Conservation (phyloP, 2,797 vertebrate species). For the Sebastes vulpes region DNA sequence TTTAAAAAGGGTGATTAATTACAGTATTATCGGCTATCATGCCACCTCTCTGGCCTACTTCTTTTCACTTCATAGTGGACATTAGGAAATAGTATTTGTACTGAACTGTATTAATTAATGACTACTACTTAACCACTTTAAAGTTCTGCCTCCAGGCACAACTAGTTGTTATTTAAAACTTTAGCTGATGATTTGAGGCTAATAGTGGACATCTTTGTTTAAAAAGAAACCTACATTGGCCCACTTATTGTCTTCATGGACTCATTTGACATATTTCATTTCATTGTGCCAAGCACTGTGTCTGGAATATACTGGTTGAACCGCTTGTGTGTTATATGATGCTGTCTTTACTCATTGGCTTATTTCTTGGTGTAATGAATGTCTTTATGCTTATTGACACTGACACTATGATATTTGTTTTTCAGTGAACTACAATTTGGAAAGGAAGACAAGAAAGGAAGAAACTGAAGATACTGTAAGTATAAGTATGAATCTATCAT, state of each 20-base stretch:
- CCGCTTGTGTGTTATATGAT: background rate
- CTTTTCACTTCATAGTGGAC: constrained; percentile 44
- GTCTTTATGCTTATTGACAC: background rate
- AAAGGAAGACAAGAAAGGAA: constrained; percentile 29
- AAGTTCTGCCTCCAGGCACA: constrained; percentile 55
- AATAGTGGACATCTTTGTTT: constrained; percentile 41
- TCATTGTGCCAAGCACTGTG: background rate
- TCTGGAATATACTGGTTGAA: background rate
- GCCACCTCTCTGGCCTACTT: constrained; percentile 48
- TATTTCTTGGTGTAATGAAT: background rate
- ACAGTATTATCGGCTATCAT: constrained; percentile 19
- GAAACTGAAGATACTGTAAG: constrained; percentile 65
- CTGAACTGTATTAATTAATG: constrained; percentile 64
- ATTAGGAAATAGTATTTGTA: constrained; percentile 29
- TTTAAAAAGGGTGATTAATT: constrained; percentile 32
- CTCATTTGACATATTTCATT: constrained; percentile 29
- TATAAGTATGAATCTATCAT: constrained; percentile 8
- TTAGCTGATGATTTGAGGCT: constrained; percentile 22
- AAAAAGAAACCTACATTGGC: constrained; percentile 2
- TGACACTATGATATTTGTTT: constrained; percentile 47
- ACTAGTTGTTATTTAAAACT: constrained; percentile 69
- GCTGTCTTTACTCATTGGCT: background rate
- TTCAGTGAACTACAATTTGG: constrained; percentile 55
- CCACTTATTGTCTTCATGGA: constrained; percentile 32
- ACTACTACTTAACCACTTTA: constrained; percentile 49